A percentile compares a stretch with the other conserved stretches of the same genome.
These are phyloP conservation scores for Leptinotarsa undecemlineata DNA, from an alignment of 1,140 invertebrate genomes.

Conservation along the genomic window DNA sequence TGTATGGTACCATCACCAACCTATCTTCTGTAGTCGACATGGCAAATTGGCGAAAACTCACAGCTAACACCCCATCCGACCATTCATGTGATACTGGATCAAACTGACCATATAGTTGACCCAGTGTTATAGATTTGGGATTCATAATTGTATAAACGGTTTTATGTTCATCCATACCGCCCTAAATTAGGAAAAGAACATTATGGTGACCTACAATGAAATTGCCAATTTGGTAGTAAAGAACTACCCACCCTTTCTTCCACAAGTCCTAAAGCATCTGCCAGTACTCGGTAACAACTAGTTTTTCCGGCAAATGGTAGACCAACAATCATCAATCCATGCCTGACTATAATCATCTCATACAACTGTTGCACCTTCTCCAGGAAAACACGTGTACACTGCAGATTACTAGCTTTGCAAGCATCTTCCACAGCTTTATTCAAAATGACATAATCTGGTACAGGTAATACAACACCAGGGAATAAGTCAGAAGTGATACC, in stretches of 20 bases:
- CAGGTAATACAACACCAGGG: slow-evolving; percentile 76
- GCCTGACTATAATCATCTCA: slow-evolving; percentile 94
- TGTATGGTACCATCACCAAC: slow-evolving; percentile 46
- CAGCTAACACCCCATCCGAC: slow-evolving; percentile 91
- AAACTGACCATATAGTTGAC: slow-evolving; percentile 94
- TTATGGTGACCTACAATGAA: too few relatives aligned
- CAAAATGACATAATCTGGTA: slow-evolving; percentile 71
- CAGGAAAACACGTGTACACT: slow-evolving; percentile 81
- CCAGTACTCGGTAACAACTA: slow-evolving; percentile 75
- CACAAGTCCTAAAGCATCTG: slow-evolving; percentile 76
- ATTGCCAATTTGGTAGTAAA: too few relatives aligned
- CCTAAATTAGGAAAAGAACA: slow-evolving; percentile 46
- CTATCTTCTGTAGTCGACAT: slow-evolving; percentile 75
- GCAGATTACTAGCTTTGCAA: slow-evolving; percentile 77
- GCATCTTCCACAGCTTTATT: slow-evolving; percentile 66
- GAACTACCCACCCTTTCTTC: slow-evolving; percentile 71
- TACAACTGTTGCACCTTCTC: slow-evolving; percentile 92
- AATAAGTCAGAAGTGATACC: slow-evolving; percentile 92
- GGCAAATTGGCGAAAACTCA: slow-evolving; percentile 89
- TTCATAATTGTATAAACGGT: slow-evolving; percentile 92
- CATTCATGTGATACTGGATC: slow-evolving; percentile 93
- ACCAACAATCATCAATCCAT: slow-evolving; percentile 90
- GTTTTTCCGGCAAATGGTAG: slow-evolving; percentile 88
- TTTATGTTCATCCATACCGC: slow-evolving; percentile 80
- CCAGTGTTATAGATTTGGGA: slow-evolving; percentile 95